phyloP scores from a whole-genome alignment of 1,140 invertebrate genomes.

The Trichomalopsis sarcophagae region DNA sequence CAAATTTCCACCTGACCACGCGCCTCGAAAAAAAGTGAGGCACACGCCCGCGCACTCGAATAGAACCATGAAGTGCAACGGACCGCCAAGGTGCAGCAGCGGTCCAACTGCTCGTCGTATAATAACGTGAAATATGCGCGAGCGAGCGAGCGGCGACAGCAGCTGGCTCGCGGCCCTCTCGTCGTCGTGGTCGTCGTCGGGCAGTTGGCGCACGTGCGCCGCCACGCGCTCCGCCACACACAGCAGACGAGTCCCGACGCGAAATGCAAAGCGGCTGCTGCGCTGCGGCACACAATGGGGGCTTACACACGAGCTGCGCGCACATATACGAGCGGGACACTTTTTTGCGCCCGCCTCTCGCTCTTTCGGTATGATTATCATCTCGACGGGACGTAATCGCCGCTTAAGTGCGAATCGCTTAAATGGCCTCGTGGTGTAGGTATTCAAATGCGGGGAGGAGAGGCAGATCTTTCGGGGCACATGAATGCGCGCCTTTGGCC shows the following conservation, averaged over 20 bases:
- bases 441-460: background rate
- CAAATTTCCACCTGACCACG: background rate
- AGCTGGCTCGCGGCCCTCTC: background rate
- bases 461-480: background rate
- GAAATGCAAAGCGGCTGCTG: constrained; percentile 14
- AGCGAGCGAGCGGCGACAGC: constrained; percentile 19
- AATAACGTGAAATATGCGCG: constrained; percentile 49
- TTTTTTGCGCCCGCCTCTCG: constrained; percentile 6
- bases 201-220: constrained; percentile 7
- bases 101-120: background rate
- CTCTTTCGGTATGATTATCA: constrained; percentile 29
- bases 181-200: too few species aligned
- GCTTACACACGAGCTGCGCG: too few species aligned
- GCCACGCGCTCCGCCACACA: background rate
- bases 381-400: constrained; percentile 19
- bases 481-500: background rate
- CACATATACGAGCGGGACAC: background rate
- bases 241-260: background rate
- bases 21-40: background rate
- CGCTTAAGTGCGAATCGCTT: constrained; percentile 34
- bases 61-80: too few species aligned
- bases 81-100: too few species aligned
- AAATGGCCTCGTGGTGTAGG: background rate
- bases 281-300: background rate
- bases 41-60: background rate